Percentiles rank a stretch among this genome's conserved stretches.
Evolutionary conservation across 2,888 invertebrate genomes (phyloP).

Genomic region (Tachina lurida): DNA sequence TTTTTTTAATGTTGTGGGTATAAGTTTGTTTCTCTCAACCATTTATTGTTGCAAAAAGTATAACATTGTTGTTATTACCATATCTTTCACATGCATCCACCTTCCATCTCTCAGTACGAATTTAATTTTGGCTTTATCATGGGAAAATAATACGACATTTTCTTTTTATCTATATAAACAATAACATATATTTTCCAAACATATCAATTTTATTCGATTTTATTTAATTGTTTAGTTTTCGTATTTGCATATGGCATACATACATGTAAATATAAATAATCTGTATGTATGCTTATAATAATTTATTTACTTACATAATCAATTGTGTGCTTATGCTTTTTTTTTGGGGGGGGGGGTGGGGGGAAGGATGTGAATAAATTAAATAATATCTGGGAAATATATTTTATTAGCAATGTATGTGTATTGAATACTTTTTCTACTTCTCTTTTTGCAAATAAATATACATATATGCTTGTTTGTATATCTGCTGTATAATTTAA

Average conservation of each 20-base stretch:
- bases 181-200: slow-evolving; percentile 73
- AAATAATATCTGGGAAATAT: neutral
- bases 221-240: slow-evolving; percentile 5
- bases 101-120: too few relatives aligned
- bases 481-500: neutral
- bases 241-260: neutral
- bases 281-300: neutral
- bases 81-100: too few relatives aligned
- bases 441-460: neutral
- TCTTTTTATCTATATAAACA: slow-evolving; percentile 68
- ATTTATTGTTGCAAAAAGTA: too few relatives aligned
- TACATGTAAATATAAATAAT: slow-evolving; percentile 6
- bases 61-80: too few relatives aligned
- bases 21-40: too few relatives aligned
- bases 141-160: slow-evolving; percentile 19
- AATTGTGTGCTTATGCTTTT: neutral
- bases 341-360: too few relatives aligned
- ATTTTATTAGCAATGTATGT: neutral
- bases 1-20: too few relatives aligned
- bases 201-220: slow-evolving; percentile 29
- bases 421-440: slow-evolving; percentile 26
- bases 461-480: too few relatives aligned
- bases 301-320: neutral
- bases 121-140: neutral
- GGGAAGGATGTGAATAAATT: too few relatives aligned